These are phyloP conservation scores for Drosophila pallidifrons DNA, from an alignment of 1,140 invertebrate genomes.

Conservation along the genomic window DNA sequence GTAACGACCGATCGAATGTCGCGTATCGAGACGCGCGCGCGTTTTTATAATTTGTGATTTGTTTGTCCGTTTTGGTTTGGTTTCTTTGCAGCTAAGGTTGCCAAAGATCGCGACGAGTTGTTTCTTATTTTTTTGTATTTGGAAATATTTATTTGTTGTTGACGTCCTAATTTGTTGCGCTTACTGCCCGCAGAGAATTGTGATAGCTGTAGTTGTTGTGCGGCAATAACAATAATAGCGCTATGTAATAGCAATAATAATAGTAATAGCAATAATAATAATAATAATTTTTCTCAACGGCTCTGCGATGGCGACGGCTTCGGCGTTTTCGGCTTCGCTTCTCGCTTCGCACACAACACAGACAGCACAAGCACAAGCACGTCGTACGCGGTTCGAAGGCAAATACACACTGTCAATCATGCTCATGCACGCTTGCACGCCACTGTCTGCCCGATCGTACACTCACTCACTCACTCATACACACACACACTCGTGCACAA, in stretches of 20 bases:
- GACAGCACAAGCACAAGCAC: constrained; percentile 74
- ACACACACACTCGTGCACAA: constrained; percentile 26
- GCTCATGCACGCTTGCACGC: constrained; percentile 56
- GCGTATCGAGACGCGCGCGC: constrained; percentile 48
- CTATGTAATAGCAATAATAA: constrained; percentile 52
- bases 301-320: constrained; percentile 53
- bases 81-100: background rate
- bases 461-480: constrained; percentile 45
- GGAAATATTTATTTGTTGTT: background rate
- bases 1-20: constrained; percentile 51
- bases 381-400: constrained; percentile 85
- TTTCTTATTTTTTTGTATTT: background rate
- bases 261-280: constrained; percentile 55
- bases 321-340: constrained; percentile 64
- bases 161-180: constrained; percentile 22
- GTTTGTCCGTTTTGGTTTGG: background rate
- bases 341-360: constrained; percentile 72
- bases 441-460: constrained; percentile 51
- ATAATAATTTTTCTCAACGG: constrained; percentile 60
- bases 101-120: constrained; percentile 36
- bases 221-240: constrained; percentile 55
- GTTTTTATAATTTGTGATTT: constrained; percentile 29
- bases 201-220: constrained; percentile 30
- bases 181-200: background rate
- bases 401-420: constrained; percentile 85